Base-by-base conservation (phyloP, 2,797 vertebrate species). In the Scolopax bukidnonensis region DNA sequence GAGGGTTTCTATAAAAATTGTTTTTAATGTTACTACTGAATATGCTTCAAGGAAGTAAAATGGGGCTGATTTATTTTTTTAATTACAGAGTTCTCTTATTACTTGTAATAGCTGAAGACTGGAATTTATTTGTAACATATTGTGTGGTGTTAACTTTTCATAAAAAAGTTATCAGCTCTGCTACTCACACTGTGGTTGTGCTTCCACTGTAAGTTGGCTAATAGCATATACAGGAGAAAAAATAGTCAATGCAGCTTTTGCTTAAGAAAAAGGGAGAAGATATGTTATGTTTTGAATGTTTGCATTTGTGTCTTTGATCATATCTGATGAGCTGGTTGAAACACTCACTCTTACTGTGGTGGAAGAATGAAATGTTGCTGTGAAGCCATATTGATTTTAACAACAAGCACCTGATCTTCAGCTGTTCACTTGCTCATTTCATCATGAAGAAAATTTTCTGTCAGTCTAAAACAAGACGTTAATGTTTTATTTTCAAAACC, bases 151-250 rank as follows among this genome's bases (percentile, higher is more conserved):
- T 92, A 85, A 92, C 80, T 92, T 95, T 90, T 83, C 73, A 89
- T 96, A 92, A 93, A 95, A 95, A 93, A 91, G 45, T 96, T 94
- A 71, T 47, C 61, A 84, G 92, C 84, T 96, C 73, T 93, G 82
- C 92, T 90, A 40, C 83, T 95, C 45, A 54, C 65, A 45, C 61
- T 92, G 81, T 94, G 69, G 65, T 93, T 92, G 50, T 95, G 47
- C 61, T 95, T 96, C 73, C 63, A 81, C 84, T 87, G 24, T 85
- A 85, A 93, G 33, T 30, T 89, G 85, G 20, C 51, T 91, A 73
- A 88, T 36, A 73, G 50, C 25, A 14, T 69, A 48, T 63, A 16
- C 8, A 63, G 76, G 53, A 33, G 54, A 54, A 82, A 79, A 87
- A 78, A 56, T 2, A 82, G 12, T 20, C 74, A 84, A 13, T 86